phyloP scores from a whole-genome alignment of 2,888 invertebrate genomes.

The Ryuthela nishihirai region DNA sequence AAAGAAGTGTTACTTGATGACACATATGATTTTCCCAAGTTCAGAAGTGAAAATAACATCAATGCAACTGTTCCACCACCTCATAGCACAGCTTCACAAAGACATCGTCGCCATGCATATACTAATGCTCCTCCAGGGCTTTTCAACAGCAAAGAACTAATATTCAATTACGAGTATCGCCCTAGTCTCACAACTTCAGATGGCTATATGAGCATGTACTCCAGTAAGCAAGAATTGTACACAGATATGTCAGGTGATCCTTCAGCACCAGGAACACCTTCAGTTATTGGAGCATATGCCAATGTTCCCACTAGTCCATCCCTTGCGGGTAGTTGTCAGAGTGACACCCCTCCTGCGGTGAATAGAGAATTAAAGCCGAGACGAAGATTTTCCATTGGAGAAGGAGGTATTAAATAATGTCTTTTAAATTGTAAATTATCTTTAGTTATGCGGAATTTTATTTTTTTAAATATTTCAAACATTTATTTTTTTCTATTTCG shows the following conservation, averaged over 20 bases:
- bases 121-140: conserved; percentile 60
- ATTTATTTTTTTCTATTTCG: too few relatives aligned
- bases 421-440: too few relatives aligned
- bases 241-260: conserved; percentile 40
- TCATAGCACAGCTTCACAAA: conserved; percentile 11
- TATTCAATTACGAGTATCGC: conserved; percentile 60
- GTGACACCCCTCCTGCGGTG: conserved; percentile 66
- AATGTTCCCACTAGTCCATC: conserved; percentile 53
- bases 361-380: conserved; percentile 77
- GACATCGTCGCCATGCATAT: conserved; percentile 56
- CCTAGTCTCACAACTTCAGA: conserved; percentile 36
- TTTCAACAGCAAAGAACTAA: conserved; percentile 54
- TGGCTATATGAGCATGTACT: conserved; percentile 23
- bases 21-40: conserved; percentile 66
- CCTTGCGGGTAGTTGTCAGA: conserved; percentile 29
- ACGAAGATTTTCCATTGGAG: conserved; percentile 51
- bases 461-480: too few relatives aligned
- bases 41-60: conserved; percentile 36
- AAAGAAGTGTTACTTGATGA: conserved; percentile 51
- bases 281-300: conserved; percentile 56
- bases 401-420: too few relatives aligned
- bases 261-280: conserved; percentile 53
- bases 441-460: too few relatives aligned
- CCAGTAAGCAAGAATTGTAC: conserved; percentile 28
- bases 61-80: conserved; percentile 40